Evolutionary conservation across 2,113 vertebrate genomes (phyloP).

Genomic region (Acanthochromis polyacanthus): DNA sequence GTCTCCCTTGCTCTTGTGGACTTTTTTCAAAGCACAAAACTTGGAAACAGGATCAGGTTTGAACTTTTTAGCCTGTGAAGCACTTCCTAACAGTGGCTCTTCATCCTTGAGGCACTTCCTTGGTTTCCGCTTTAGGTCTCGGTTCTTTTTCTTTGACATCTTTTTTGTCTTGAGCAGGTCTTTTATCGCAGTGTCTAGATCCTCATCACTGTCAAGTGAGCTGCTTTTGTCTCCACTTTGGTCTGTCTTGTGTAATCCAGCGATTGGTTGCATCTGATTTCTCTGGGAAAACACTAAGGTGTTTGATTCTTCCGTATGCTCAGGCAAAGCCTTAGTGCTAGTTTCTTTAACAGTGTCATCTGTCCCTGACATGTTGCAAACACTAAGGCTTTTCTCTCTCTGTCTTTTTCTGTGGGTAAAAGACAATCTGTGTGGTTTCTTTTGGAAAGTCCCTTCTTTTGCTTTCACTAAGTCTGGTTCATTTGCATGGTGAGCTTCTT

Average conservation of each 20-base stretch:
- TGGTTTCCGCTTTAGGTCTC: conserved; percentile 83
- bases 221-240: conserved; percentile 93
- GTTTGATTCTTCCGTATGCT: conserved; percentile 48
- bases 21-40: conserved; percentile 75
- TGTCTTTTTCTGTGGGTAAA: conserved; percentile 81
- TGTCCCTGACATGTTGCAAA: conserved; percentile 14
- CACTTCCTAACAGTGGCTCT: conserved; percentile 58
- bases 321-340: conserved; percentile 24
- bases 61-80: conserved; percentile 55
- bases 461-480: conserved; percentile 54
- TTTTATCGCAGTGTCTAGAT: conserved; percentile 94
- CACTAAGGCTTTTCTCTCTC: conserved; percentile 61
- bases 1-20: conserved; percentile 40
- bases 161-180: conserved; percentile 93
- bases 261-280: conserved; percentile 19
- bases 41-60: conserved; percentile 58
- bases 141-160: conserved; percentile 87
- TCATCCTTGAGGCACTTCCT: conserved; percentile 82
- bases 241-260: conserved; percentile 45
- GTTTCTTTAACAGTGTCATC: conserved; percentile 40
- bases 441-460: conserved; percentile 51
- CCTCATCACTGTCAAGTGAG: conserved; percentile 96
- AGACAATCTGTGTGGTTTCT: conserved; percentile 76
- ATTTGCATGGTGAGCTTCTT: conserved; percentile 12
- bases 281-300: conserved; percentile 7